Percentiles rank a stretch among this genome's conserved stretches.
These are phyloP conservation scores for Melikaiella ostensackeni DNA, from an alignment of 2,888 invertebrate species.

Conservation along the genomic window DNA sequence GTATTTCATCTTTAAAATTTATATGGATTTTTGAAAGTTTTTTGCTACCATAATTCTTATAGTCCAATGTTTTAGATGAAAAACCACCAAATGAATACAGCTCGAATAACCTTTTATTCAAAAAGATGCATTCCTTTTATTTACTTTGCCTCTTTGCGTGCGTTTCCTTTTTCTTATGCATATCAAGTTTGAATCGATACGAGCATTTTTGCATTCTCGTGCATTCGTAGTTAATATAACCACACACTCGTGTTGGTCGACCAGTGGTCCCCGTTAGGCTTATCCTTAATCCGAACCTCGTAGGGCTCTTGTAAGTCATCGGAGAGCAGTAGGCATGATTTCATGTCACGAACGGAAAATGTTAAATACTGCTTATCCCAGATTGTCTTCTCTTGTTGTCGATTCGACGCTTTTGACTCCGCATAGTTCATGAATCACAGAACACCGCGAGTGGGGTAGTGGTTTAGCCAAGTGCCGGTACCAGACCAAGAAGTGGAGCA, in stretches of 20 bases:
- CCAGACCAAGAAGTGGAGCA: background rate
- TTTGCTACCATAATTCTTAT: too few species aligned
- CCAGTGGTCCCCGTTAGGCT: background rate
- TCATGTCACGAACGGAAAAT: slow-evolving; percentile 16
- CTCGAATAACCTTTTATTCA: too few species aligned
- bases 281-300: slow-evolving; percentile 19
- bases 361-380: background rate
- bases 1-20: too few species aligned
- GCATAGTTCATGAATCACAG: slow-evolving; percentile 5
- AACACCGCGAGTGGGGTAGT: background rate
- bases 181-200: slow-evolving; percentile 37
- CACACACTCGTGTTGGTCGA: slow-evolving; percentile 1
- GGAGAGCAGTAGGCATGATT: background rate
- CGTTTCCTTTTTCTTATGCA: background rate
- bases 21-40: too few species aligned
- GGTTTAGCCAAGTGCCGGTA: background rate
- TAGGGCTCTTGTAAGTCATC: slow-evolving; percentile 48
- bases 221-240: slow-evolving; percentile 15
- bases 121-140: background rate
- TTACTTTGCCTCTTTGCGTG: background rate
- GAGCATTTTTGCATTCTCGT: slow-evolving; percentile 6
- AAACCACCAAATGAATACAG: too few species aligned
- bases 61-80: too few species aligned
- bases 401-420: slow-evolving; percentile 28
- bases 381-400: slow-evolving; percentile 10